Evolutionary conservation across 2,797 vertebrate species (phyloP), one percentile per base, ranked within the genome.

Genomic region (Mus spretus): DNA sequence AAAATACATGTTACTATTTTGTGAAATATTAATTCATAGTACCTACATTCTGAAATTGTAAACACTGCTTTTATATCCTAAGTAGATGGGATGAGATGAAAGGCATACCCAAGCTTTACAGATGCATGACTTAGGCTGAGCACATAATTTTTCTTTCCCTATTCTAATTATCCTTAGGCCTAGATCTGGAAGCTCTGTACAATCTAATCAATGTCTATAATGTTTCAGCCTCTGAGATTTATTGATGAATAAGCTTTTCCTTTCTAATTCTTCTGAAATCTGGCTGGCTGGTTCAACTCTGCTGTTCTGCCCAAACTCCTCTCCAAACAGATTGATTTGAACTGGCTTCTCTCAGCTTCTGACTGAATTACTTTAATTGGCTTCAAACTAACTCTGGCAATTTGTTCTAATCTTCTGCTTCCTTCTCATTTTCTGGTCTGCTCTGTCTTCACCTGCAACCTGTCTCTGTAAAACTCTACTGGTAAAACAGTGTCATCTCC

Each of bases 1-100:
- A 87, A 88, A 19, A 85, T 53, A n/a, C 2, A 15, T 47, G 4
- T 79, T 83, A 86, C 37, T 83, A 53, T 92, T 91, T 94, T 88
- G 31, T 88, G 63, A 87, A 83, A 92, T 94, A 47, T 77, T 88
- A 85, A 84, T 74, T 44, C 8, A 28, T 6, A 44, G 10, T 84
- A 74, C 75, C 82, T 34, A 57, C 79, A 74, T 82, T 70, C 15
- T 70, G 67, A n/a, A n/a, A 17, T n/a, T 70, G 6, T n/a, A 34
- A 70, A 70, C 14, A 67, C 67, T n/a, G 28, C 31, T 17, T 70
- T 70, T 70, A 70, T n/a, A n/a, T 70, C 67, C 15, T 70, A n/a
- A n/a, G 15, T n/a, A 70, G 67, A 17, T n/a, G 15, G 67, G 15
- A 70, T 70, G 67, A n/a, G 34, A 70, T 67, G 31, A 67, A 67